These are phyloP conservation scores for Lucilia cuprina DNA, from an alignment of 1,140 invertebrate species.

Conservation along the genomic window DNA sequence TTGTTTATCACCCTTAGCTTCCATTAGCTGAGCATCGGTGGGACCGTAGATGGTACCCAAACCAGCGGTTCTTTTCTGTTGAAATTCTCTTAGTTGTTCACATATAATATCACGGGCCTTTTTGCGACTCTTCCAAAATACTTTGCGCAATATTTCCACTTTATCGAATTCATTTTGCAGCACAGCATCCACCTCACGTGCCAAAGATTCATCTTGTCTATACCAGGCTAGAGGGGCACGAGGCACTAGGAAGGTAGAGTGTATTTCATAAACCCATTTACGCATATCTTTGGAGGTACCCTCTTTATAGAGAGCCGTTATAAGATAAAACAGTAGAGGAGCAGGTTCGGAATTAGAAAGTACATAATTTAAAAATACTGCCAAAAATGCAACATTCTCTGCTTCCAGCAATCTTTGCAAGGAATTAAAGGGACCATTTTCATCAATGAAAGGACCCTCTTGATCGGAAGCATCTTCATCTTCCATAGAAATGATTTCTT, in stretches of 20 bases:
- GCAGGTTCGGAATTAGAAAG: slow-evolving; percentile 85
- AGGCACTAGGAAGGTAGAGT: slow-evolving; percentile 93
- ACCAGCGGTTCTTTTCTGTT: slow-evolving; percentile 88
- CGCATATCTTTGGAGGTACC: slow-evolving; percentile 87
- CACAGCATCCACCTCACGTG: slow-evolving; percentile 86
- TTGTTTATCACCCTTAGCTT: slow-evolving; percentile 81
- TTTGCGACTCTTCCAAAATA: slow-evolving; percentile 86
- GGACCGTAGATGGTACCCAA: slow-evolving; percentile 89
- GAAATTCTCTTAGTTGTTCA: slow-evolving; percentile 88
- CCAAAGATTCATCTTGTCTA: slow-evolving; percentile 82
- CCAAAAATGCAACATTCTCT: slow-evolving; percentile 77
- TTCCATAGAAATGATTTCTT: slow-evolving; percentile 91
- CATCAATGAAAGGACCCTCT: slow-evolving; percentile 77
- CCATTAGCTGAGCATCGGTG: slow-evolving; percentile 79
- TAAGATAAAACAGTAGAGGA: slow-evolving; percentile 85
- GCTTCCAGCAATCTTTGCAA: slow-evolving; percentile 74
- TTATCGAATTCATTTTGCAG: slow-evolving; percentile 83
- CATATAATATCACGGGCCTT: slow-evolving; percentile 87
- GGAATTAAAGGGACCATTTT: slow-evolving; percentile 82
- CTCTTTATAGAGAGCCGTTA: slow-evolving; percentile 85
- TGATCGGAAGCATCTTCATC: slow-evolving; percentile 90
- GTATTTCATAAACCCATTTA: slow-evolving; percentile 98
- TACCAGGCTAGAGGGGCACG: slow-evolving; percentile 83
- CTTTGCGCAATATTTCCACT: slow-evolving; percentile 85
- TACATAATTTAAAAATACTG: slow-evolving; percentile 89